phyloP scores from a whole-genome alignment of 37 sponge, comb jelly and placozoan genomes.

The Bolinopsis microptera region DNA sequence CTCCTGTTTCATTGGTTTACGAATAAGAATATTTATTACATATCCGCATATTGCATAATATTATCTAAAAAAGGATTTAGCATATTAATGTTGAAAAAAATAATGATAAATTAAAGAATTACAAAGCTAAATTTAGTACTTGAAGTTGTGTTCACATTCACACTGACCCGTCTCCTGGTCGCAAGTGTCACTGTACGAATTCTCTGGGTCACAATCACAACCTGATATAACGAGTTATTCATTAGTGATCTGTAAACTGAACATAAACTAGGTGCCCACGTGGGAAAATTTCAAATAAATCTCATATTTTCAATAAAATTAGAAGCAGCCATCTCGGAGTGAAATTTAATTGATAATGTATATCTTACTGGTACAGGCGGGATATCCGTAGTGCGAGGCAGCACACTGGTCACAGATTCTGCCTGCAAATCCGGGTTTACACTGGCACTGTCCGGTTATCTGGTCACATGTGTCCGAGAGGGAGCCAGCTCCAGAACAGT shows the following conservation, averaged over 20 bases:
- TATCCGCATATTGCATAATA: background rate
- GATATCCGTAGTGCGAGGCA: background rate
- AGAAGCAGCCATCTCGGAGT: no score
- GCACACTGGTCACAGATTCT: background rate
- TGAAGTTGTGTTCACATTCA: background rate
- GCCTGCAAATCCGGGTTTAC: background rate
- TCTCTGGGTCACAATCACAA: background rate
- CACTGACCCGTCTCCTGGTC: slow-evolving; percentile 13
- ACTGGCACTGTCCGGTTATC: slow-evolving; percentile 37
- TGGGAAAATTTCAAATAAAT: no score
- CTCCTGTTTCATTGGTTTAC: background rate
- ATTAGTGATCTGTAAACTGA: background rate
- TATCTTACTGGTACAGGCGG: slow-evolving; percentile 20
- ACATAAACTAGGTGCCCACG: no score
- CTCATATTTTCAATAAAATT: no score
- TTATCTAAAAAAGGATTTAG: no score
- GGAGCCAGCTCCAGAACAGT: background rate
- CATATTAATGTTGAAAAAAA: background rate
- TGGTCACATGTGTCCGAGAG: background rate
- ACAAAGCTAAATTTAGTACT: background rate
- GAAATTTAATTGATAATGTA: background rate
- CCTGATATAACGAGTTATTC: background rate
- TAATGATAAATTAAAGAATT: background rate
- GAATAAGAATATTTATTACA: background rate
- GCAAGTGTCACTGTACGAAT: background rate